Evolutionary conservation across 2,113 vertebrate species (phyloP).

Genomic region (Anser brachyrhynchus): DNA sequence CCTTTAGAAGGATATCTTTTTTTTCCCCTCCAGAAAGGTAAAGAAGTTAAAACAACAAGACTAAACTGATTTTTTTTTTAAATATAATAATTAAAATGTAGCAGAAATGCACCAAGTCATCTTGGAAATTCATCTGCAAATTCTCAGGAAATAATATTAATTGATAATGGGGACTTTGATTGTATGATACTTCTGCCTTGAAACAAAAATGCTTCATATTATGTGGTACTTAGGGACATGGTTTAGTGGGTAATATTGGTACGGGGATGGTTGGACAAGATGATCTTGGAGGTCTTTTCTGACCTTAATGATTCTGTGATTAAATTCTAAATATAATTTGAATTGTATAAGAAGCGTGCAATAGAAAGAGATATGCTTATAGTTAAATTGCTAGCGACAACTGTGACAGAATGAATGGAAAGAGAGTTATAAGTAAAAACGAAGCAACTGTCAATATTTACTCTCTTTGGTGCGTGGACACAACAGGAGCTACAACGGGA

Average conservation of each 20-base stretch:
- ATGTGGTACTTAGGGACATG: too few species aligned
- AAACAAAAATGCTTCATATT: neutral
- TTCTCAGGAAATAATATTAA: neutral
- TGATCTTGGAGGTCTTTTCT: too few species aligned
- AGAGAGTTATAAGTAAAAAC: neutral
- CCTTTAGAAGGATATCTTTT: neutral
- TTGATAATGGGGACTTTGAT: neutral
- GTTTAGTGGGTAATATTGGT: too few species aligned
- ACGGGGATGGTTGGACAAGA: too few species aligned
- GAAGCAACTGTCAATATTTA: neutral
- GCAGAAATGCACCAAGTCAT: neutral
- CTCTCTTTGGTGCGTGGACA: neutral
- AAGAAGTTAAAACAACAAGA: neutral
- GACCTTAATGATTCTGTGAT: too few species aligned
- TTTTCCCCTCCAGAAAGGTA: neutral
- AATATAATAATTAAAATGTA: neutral
- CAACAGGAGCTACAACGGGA: neutral
- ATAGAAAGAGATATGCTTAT: neutral
- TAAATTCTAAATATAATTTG: neutral
- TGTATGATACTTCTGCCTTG: neutral
- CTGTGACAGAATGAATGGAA: neutral
- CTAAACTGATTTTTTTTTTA: neutral
- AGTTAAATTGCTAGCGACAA: neutral
- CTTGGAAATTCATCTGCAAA: neutral
- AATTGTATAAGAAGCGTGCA: neutral